Evolutionary conservation across 2,797 vertebrate species (phyloP).

Genomic region (Micromesistius poutassou): DNA sequence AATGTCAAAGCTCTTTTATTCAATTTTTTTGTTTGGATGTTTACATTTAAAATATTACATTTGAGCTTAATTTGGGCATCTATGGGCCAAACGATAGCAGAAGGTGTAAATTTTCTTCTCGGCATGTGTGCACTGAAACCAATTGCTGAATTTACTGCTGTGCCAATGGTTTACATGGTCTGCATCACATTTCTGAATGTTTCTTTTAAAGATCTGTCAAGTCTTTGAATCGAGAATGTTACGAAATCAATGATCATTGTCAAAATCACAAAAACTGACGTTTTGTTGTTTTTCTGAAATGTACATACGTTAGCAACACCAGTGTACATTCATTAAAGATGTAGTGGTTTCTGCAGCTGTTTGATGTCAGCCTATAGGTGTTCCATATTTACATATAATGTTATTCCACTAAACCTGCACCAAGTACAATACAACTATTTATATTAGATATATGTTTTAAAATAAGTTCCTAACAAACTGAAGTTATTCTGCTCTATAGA

Average conservation of each 20-base stretch:
- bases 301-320: neutral
- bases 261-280: neutral
- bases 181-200: neutral
- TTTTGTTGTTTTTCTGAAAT: neutral
- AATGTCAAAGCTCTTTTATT: neutral
- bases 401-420: constrained; percentile 2
- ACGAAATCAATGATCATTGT: neutral
- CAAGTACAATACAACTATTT: neutral
- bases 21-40: neutral
- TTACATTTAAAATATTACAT: neutral
- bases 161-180: neutral
- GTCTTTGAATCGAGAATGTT: neutral
- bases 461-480: neutral
- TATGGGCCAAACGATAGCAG: neutral
- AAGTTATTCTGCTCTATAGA: neutral
- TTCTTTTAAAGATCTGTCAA: neutral
- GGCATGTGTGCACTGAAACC: constrained; percentile 23
- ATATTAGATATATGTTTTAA: neutral
- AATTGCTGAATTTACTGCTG: constrained; percentile 27
- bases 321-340: constrained; percentile 25
- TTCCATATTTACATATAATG: constrained; percentile 33
- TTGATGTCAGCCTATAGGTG: constrained; percentile 36
- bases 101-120: neutral
- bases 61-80: neutral
- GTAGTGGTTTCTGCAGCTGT: constrained; percentile 24